These are phyloP conservation scores for Nettapus auritus DNA, from an alignment of 2,113 vertebrate genomes.

Conservation along the genomic window DNA sequence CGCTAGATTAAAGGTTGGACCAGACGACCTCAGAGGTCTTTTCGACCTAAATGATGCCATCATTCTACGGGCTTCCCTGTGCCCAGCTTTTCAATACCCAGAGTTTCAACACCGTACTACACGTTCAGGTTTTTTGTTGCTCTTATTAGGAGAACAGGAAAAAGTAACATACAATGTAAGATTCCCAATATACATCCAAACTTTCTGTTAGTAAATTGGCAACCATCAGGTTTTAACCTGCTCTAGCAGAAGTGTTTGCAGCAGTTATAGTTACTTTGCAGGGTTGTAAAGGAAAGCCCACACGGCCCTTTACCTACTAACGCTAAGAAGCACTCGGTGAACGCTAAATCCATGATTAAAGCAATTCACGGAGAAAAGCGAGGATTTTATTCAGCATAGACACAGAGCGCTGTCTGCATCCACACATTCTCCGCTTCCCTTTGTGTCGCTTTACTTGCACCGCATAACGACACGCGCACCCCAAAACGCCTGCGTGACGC, in stretches of 20 bases:
- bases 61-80: neutral
- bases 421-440: neutral
- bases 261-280: neutral
- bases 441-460: neutral
- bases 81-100: neutral
- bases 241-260: neutral
- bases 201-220: neutral
- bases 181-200: neutral
- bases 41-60: too few relatives aligned
- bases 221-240: neutral
- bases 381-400: neutral
- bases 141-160: neutral
- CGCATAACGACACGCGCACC: accelerated
- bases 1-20: too few relatives aligned
- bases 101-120: neutral
- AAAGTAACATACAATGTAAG: neutral
- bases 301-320: neutral
- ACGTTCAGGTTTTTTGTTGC: neutral
- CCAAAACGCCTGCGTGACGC: neutral
- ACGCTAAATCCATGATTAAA: neutral
- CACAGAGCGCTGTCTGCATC: neutral
- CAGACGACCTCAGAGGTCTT: too few relatives aligned
- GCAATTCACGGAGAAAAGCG: neutral
- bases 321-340: neutral
- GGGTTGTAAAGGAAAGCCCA: neutral